phyloP scores from a whole-genome alignment of 2,113 vertebrate genomes.

The Aramus guarauna region DNA sequence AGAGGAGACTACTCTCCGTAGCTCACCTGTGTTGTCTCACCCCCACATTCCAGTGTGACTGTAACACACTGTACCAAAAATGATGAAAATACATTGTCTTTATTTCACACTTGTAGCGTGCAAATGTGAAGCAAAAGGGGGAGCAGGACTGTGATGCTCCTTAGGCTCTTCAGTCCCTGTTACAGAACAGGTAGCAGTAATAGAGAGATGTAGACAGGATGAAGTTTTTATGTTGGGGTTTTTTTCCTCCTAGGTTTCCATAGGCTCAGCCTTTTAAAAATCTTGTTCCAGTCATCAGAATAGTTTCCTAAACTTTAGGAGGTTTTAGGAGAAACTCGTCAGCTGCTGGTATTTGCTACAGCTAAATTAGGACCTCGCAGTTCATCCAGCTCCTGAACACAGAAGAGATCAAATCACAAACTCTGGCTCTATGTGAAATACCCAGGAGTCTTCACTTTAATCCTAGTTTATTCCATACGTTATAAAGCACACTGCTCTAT shows the following conservation, averaged over 20 bases:
- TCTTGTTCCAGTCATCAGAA: not conserved
- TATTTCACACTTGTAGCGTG: not conserved
- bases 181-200: not conserved
- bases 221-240: not conserved
- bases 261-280: not conserved
- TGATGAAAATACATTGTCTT: not conserved
- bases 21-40: not conserved
- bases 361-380: conserved; percentile 7
- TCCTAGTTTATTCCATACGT: not conserved
- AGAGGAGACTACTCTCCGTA: not conserved
- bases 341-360: not conserved
- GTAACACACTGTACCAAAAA: not conserved
- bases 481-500: not conserved
- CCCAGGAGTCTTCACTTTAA: not conserved
- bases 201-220: not conserved
- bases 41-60: not conserved
- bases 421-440: not conserved
- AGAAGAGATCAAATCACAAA: conserved; percentile 25
- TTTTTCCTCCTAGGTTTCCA: not conserved
- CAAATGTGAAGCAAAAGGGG: not conserved
- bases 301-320: not conserved
- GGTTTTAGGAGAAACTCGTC: not conserved
- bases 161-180: not conserved
- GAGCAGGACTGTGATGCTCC: not conserved
- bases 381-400: not conserved